Base-by-base conservation (phyloP, 2,797 vertebrate species). In the Gallinago solitaria region DNA sequence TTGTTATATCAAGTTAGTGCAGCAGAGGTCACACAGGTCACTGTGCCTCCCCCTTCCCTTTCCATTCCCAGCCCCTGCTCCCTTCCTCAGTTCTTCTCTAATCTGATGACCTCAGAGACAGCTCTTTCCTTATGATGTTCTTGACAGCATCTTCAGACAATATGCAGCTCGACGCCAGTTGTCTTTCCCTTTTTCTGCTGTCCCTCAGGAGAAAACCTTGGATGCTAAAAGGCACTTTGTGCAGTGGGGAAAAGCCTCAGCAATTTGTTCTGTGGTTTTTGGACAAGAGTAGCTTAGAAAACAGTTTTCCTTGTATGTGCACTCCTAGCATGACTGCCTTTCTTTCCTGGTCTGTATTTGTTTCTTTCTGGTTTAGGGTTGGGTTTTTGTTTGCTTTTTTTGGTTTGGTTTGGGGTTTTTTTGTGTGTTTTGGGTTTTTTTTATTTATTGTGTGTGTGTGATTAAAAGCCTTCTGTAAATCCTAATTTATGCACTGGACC, bases 1-100 rank as follows among this genome's bases (percentile, higher is more conserved):
- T 97, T 98, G 97, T 98, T 98, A 98, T 95, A 98, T 97, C 97
- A 95, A 97, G 98, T 98, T 98, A 98, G 97, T 85, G 97, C 95
- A 95, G 97, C 94, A 96, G 96, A 92, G 97, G 96, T 98, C 96
- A 92, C 28, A 33, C 81, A 86, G 98, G 98, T 97, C 95, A 35
- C 67, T 70, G 47, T 60, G 59, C 89, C 85, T 59, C 76, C 35
- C 74, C 68, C 37, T 78, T 92, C 75, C 60, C 53, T 85, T 51
- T 60, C 77, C 57, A 87, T 82, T 89, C 90, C 87, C 91, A 86
- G 88, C 78, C 78, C 60, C 60, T 90, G 74, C 89, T 86, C 90
- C 48, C 2, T 61, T 90, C 94, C 97, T 96, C 75, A 65, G 94
- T 96, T 79, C 97, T 94, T 93, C 94, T 97, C 94, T 98, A 98